Percentiles rank a stretch among this genome's conserved stretches.
Evolutionary conservation across 2,888 invertebrate genomes (phyloP).

Genomic region (Drosophila peninsularis): DNA sequence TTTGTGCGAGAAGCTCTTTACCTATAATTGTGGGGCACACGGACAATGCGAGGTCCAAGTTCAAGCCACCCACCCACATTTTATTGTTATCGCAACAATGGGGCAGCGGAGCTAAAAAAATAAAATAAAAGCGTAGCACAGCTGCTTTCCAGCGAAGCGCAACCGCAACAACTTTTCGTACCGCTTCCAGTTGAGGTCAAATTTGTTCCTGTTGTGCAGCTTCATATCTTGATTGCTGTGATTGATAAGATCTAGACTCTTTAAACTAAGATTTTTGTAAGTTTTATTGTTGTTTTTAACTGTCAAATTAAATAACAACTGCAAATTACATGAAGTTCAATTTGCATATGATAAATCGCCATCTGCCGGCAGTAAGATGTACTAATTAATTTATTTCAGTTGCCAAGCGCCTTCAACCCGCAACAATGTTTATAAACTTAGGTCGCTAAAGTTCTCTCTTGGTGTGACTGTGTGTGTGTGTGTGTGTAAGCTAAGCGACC

Average conservation of each 20-base stretch:
- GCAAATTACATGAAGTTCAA: background rate
- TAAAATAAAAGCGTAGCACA: constrained; percentile 53
- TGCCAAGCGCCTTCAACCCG: background rate
- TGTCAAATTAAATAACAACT: background rate
- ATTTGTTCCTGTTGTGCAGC: background rate
- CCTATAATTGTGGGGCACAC: constrained; percentile 72
- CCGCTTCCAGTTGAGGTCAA: constrained; percentile 33
- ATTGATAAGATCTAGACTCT: background rate
- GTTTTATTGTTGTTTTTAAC: background rate
- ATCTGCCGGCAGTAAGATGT: background rate
- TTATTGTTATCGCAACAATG: constrained; percentile 78
- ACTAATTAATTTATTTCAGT: constrained; percentile 6
- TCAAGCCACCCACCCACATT: constrained; percentile 78
- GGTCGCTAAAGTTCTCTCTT: background rate
- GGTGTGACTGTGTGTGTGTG: background rate
- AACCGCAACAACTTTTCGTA: constrained; percentile 27
- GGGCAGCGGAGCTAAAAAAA: constrained; percentile 35
- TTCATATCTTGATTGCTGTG: constrained; percentile 1
- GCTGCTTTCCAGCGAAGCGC: constrained; percentile 57
- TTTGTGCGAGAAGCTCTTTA: constrained; percentile 29
- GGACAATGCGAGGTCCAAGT: constrained; percentile 72
- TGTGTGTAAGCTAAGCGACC: constrained; percentile 28
- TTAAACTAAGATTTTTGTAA: background rate
- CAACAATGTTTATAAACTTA: background rate
- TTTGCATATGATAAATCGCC: constrained; percentile 4